Percentiles rank a stretch among this genome's conserved stretches.
Evolutionary conservation across 2,113 vertebrate genomes (phyloP).

Genomic region (Ceratotherium simum): DNA sequence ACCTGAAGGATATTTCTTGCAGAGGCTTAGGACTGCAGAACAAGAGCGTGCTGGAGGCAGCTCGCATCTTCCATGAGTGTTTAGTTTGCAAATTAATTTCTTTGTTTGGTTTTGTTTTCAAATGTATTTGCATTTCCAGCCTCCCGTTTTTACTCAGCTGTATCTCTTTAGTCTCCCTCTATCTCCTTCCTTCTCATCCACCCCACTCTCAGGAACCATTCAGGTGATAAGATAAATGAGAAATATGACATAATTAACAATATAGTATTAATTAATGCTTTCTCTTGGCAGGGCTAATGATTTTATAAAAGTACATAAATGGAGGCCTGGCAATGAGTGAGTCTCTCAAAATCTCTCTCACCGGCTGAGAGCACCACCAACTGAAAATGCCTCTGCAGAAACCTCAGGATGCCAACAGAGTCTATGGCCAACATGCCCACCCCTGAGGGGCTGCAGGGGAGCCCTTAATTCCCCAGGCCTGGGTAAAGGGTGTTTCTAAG

Average conservation of each 20-base stretch:
- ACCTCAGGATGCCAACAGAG: neutral
- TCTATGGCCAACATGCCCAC: neutral
- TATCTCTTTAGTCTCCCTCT: neutral
- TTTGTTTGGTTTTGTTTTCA: neutral
- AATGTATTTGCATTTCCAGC: neutral
- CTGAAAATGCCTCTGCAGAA: neutral
- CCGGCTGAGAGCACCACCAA: neutral
- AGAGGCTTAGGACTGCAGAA: neutral
- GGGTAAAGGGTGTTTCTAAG: neutral
- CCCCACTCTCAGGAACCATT: neutral
- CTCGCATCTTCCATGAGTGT: neutral
- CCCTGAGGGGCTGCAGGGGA: rapidly evolving
- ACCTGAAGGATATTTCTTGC: neutral
- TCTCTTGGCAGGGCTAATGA: neutral
- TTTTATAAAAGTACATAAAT: neutral
- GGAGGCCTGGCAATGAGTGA: neutral
- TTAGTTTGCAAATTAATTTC: neutral
- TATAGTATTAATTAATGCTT: neutral
- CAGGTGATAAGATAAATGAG: neutral
- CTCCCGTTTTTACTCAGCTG: neutral
- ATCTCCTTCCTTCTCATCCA: neutral
- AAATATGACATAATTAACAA: neutral
- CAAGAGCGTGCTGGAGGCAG: neutral
- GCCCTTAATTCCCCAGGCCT: neutral
- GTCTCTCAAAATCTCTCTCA: neutral